Percentiles rank a stretch among this genome's conserved stretches.
phyloP scores from a whole-genome alignment of 2,888 invertebrate species.

The Thumatha senex region DNA sequence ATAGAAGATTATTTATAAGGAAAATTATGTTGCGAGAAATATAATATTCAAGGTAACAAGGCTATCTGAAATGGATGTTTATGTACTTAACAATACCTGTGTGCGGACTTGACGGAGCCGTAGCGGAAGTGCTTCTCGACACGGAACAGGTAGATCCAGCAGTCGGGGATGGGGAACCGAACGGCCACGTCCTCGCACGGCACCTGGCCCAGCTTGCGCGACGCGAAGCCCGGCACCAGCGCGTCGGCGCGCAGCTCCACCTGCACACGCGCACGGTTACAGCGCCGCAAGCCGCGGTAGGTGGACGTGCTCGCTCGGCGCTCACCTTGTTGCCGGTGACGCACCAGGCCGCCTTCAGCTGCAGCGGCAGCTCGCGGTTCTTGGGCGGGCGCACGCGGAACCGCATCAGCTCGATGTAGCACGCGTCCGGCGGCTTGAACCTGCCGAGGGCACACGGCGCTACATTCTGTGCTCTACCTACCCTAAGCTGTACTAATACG shows the following conservation, averaged over 20 bases:
- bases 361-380: slow-evolving; percentile 98
- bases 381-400: slow-evolving; percentile 97
- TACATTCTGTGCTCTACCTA: no score
- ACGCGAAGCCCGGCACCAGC: slow-evolving; percentile 98
- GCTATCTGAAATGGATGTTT: no score
- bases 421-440: slow-evolving; percentile 98
- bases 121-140: slow-evolving; percentile 99
- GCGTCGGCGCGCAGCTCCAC: slow-evolving; percentile 98
- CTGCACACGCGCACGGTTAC: slow-evolving; percentile 54
- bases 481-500: no score
- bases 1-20: no score
- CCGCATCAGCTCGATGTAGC: slow-evolving; percentile 97
- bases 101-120: slow-evolving; percentile 98
- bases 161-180: slow-evolving; percentile 98
- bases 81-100: slow-evolving; percentile 72
- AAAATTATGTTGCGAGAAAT: no score
- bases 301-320: no score
- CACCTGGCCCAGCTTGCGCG: slow-evolving; percentile 96
- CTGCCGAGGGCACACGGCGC: slow-evolving; percentile 68
- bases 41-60: no score
- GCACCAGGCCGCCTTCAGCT: slow-evolving; percentile 95
- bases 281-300: no score
- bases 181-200: slow-evolving; percentile 99
- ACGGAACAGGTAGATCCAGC: slow-evolving; percentile 99
- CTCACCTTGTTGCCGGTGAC: slow-evolving; percentile 91